Conservation (phyloP, 2,888 invertebrate species). For the Conus canariensis region DNA sequence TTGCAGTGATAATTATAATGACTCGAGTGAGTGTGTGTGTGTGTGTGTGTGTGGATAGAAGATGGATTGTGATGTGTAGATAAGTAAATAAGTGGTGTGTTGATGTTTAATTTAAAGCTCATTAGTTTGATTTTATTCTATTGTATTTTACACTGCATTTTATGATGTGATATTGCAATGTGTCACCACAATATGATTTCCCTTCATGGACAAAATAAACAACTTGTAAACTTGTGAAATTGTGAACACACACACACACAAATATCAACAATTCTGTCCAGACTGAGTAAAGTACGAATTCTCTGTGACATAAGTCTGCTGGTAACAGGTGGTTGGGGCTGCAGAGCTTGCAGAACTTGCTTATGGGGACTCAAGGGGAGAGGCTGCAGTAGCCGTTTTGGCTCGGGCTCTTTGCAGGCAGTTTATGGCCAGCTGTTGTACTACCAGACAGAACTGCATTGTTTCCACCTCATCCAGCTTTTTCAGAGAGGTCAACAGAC, state of each 20-base stretch:
- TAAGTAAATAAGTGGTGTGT: no score
- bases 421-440: not conserved
- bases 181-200: no score
- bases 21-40: no score
- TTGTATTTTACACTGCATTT: no score
- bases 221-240: no score
- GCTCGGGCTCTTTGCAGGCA: not conserved
- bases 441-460: conserved; percentile 14
- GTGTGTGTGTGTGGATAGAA: no score
- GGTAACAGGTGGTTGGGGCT: not conserved
- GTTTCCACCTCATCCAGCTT: conserved; percentile 22
- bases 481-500: conserved; percentile 3
- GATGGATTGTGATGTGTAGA: no score
- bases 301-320: not conserved
- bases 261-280: not conserved
- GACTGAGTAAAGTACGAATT: not conserved
- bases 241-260: not conserved
- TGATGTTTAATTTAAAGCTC: no score
- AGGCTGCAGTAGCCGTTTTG: not conserved
- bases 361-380: not conserved
- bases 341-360: not conserved
- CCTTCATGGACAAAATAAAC: no score
- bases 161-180: no score
- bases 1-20: no score
- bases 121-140: no score